Conservation (phyloP, 2,888 invertebrate species). For the Altica lythri region DNA sequence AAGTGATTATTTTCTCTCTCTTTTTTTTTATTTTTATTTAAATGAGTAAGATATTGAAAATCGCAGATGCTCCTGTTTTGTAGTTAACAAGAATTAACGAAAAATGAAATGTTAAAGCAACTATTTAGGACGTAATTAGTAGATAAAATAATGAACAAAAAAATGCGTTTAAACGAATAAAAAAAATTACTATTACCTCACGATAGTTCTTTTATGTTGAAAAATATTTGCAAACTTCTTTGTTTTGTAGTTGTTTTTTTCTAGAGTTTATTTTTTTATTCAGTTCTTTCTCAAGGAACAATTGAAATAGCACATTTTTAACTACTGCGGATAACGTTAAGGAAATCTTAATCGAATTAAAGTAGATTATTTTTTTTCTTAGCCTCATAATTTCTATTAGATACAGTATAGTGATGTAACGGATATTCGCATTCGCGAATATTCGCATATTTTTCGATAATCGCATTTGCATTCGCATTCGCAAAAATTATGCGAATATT, state of each 20-base stretch:
- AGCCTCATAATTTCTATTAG: no score
- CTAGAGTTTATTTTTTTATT: conserved; percentile 19
- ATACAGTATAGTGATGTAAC: no score
- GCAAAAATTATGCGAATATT: no score
- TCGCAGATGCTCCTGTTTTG: conserved; percentile 11
- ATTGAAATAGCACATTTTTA: no score
- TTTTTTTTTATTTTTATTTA: conserved; percentile 17
- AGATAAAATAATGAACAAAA: conserved; percentile 12
- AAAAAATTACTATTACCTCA: conserved; percentile 24
- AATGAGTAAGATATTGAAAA: conserved; percentile 16
- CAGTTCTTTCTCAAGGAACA: no score
- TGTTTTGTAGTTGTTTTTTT: conserved; percentile 20
- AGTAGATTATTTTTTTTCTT: no score
- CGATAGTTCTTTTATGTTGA: conserved; percentile 20
- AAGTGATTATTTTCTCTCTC: conserved; percentile 24
- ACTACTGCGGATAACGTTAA: no score
- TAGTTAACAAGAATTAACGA: conserved; percentile 19
- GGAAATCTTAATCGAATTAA: no score
- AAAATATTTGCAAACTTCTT: conserved; percentile 16
- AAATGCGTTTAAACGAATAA: conserved; percentile 18
- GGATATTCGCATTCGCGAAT: no score
- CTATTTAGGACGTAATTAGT: conserved; percentile 21
- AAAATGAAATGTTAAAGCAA: conserved; percentile 16
- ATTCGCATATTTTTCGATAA: no score
- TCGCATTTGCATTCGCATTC: no score